Base-by-base conservation (phyloP, 2,113 vertebrate species). In the Fregetta grallaria region DNA sequence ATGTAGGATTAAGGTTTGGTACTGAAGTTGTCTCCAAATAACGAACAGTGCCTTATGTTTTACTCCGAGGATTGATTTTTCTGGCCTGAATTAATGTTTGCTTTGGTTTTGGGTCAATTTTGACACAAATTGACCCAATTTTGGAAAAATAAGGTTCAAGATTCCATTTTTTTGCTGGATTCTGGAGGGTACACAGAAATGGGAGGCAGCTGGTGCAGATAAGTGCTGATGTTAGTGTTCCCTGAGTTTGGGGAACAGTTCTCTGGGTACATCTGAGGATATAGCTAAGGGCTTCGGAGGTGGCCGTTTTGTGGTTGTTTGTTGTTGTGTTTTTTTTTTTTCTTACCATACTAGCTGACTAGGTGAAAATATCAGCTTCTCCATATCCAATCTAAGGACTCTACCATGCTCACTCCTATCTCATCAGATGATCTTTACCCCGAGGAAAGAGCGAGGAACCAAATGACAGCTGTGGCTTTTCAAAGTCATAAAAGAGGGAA, bases 401-500 rank as follows among this genome's bases (percentile, higher is more conserved):
- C 22, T 61, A 27, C 72, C 47, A 6, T 80, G 89, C 76, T 95
- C 49, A 75, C 92, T 86, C 70, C 68, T 92, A 84, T 94, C 84
- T 94, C 75, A 82, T 94, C 23, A 0, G 62, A 78, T 91, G 80
- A 90, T 96, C 86, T 94, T 73, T 95, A 92, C 72, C 76, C 86
- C 0, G 49, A 93, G 92, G 96, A 96, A 96, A 95, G 53, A 81
- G 58, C 0, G 0, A 94, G 42, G 79, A 84, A 71, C 86, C 72
- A 94, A 96, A 91, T 94, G 95, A 97, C 91, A 96, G 96, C 92
- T 85, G 85, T 8, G 65, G 73, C 84, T 89, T 97, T 85, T 92
- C 91, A 94, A 94, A 97, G 87, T 94, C 79, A 97, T 94, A 83
- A 91, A 94, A 95, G 62, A 88, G 63, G 87, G 81, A 90, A 96